Evolutionary conservation across 2,888 invertebrate species (phyloP).

Genomic region (Prostheceraeus crozeri): DNA sequence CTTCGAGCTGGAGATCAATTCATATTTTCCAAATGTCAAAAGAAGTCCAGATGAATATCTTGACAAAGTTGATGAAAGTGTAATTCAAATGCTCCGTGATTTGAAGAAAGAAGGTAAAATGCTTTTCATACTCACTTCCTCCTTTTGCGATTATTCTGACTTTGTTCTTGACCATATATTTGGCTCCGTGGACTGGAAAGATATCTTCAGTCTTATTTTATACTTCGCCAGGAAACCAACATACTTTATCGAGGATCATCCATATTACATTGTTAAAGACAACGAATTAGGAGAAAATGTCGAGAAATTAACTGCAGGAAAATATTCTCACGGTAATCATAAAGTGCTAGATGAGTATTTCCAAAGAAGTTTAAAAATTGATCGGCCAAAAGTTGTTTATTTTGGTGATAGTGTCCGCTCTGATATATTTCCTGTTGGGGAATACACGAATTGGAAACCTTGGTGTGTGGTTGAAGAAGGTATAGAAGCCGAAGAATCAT

Average conservation of each 20-base stretch:
- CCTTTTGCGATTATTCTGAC: neutral
- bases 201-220: slow-evolving; percentile 5
- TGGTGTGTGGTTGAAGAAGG: slow-evolving; percentile 24
- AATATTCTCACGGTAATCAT: slow-evolving; percentile 19
- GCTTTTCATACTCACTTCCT: slow-evolving; percentile 9
- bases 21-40: neutral
- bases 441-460: slow-evolving; percentile 14
- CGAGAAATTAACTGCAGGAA: too few relatives aligned
- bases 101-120: neutral
- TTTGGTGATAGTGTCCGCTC: neutral
- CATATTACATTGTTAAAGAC: too few relatives aligned
- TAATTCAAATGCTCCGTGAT: neutral
- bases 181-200: neutral
- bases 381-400: slow-evolving; percentile 1
- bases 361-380: neutral
- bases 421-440: slow-evolving; percentile 10
- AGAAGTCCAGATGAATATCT: neutral
- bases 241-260: neutral
- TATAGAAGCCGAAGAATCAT: too few relatives aligned
- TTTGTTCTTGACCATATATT: neutral
- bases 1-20: neutral
- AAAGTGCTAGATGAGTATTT: neutral
- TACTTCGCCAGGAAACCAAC: slow-evolving; percentile 13
- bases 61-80: neutral
- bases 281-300: too few relatives aligned